Evolutionary conservation across 23 tunicate genomes (phyloP).

Genomic region (Trididemnum nubilum): DNA sequence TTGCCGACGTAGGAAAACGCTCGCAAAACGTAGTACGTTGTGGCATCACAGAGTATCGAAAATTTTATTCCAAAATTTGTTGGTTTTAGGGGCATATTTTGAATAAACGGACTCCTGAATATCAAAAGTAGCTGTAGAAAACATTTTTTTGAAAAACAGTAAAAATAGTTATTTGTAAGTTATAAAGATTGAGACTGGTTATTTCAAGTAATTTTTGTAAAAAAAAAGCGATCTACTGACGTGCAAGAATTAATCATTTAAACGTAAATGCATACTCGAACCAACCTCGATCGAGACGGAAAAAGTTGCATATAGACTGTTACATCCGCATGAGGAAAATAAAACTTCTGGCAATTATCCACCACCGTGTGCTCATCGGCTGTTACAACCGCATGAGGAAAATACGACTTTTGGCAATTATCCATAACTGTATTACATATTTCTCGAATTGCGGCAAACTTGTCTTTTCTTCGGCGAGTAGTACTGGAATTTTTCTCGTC

Average conservation of each 20-base stretch:
- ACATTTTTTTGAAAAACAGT: background rate
- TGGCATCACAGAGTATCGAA: slow-evolving; percentile 36
- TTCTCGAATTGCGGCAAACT: slow-evolving; percentile 33
- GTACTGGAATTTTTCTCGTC: slow-evolving; percentile 13
- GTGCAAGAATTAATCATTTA: background rate
- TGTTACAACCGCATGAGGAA: slow-evolving; percentile 27
- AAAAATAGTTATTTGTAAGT: slow-evolving; percentile 24
- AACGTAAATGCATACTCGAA: background rate
- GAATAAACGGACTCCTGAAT: slow-evolving; percentile 22
- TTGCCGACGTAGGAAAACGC: slow-evolving; percentile 27
- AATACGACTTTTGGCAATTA: slow-evolving; percentile 21
- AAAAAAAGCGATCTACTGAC: background rate
- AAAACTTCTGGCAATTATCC: slow-evolving; percentile 15
- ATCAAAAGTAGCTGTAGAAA: slow-evolving; percentile 27
- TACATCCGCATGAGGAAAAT: slow-evolving; percentile 23
- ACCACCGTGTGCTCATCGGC: slow-evolving; percentile 30
- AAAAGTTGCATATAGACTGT: slow-evolving; percentile 31
- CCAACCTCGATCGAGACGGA: slow-evolving; percentile 26
- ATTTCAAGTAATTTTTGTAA: slow-evolving; percentile 15
- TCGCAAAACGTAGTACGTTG: slow-evolving; percentile 25
- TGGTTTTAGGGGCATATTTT: slow-evolving; percentile 39
- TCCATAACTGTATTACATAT: slow-evolving; percentile 19
- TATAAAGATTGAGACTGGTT: slow-evolving; percentile 7
- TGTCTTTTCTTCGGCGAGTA: slow-evolving; percentile 21
- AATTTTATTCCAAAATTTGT: slow-evolving; percentile 35